Evolutionary conservation across 2,797 vertebrate genomes (phyloP), one percentile per base, ranked within the genome.

Genomic region (Borostomias antarcticus): DNA sequence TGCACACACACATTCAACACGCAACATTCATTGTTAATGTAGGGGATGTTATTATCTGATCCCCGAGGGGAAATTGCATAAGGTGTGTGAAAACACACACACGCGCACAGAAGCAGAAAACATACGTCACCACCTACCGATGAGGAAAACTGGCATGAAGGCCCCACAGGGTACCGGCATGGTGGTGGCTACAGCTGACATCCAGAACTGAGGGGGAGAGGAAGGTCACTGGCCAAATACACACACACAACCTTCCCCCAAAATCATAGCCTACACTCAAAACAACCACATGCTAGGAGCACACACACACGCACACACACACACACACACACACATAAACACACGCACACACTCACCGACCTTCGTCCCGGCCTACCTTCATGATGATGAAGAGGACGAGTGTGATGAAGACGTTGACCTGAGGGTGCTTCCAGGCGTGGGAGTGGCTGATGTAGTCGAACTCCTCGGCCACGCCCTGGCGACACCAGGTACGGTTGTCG

Each of bases 71-170:
- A n/a, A n/a, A n/a, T 40, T 29, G 25, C 25, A 62, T 57, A n/a
- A 11, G 56, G 25, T n/a, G n/a, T n/a, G n/a, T n/a, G n/a, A 28
- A 66, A 64, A 71, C 7, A 40, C 23, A 52, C 13, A 17, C 60
- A 13, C 62, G 62, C 58, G 58, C 0, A 25, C 5, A 28, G 37
- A 35, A 37, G 21, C 47, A 61, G 17, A 32, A n/a, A 52, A 65
- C 47, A 37, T 54, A 47, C 9, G 26, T 4, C 52, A 68, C 57
- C 23, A 88, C 90, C 93, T 85, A 99, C 97, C 97, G 0, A 99
- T 98, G 15, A 98, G 94, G 1, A 99, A 99, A 78, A 99, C 97
- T 0, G 97, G 97, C 97, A 99, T 98, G 91, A 98, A 99, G 52
- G 96, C 96, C 50, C 97, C 97, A 0, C 97, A 98, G 5, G 97